Conservation (phyloP, 2,113 vertebrate genomes). For the Puntigrus tetrazona region DNA sequence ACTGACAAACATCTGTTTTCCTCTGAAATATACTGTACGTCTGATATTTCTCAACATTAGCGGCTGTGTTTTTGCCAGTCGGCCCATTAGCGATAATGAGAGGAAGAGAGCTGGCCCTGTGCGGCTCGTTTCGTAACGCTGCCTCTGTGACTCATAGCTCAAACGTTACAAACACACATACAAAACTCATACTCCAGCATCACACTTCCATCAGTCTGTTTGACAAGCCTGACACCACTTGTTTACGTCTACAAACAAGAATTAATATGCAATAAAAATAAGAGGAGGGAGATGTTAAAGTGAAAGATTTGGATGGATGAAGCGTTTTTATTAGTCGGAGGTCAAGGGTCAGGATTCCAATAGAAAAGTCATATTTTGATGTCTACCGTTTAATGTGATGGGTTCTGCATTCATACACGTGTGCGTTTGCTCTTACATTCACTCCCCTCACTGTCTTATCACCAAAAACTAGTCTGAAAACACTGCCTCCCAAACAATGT, state of each 20-base stretch:
- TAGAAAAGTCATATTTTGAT: not conserved
- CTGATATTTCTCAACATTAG: slow-evolving; percentile 30
- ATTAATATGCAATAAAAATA: slow-evolving; percentile 44
- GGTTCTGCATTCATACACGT: not conserved
- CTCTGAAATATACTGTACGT: not conserved
- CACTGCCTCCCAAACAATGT: not conserved
- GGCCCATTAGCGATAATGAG: slow-evolving; percentile 46
- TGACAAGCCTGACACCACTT: slow-evolving; percentile 56
- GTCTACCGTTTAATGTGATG: not conserved
- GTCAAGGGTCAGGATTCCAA: not conserved
- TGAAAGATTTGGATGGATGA: slow-evolving; percentile 31
- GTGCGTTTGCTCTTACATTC: not conserved
- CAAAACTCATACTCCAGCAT: slow-evolving; percentile 25
- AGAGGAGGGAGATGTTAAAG: not conserved
- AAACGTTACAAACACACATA: slow-evolving; percentile 28
- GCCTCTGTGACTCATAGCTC: slow-evolving; percentile 47
- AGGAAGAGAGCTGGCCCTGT: slow-evolving; percentile 44
- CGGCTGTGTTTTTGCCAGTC: slow-evolving; percentile 42
- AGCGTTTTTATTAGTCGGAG: slow-evolving; percentile 11
- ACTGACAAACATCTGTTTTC: not conserved
- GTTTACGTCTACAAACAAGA: slow-evolving; percentile 50
- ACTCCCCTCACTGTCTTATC: slow-evolving; percentile 25
- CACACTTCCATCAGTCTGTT: slow-evolving; percentile 53
- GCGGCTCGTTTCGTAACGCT: slow-evolving; percentile 35
- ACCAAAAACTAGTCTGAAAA: slow-evolving; percentile 6